These are phyloP conservation scores for Dysdera silvatica DNA, from an alignment of 1,140 invertebrate species.

Conservation along the genomic window DNA sequence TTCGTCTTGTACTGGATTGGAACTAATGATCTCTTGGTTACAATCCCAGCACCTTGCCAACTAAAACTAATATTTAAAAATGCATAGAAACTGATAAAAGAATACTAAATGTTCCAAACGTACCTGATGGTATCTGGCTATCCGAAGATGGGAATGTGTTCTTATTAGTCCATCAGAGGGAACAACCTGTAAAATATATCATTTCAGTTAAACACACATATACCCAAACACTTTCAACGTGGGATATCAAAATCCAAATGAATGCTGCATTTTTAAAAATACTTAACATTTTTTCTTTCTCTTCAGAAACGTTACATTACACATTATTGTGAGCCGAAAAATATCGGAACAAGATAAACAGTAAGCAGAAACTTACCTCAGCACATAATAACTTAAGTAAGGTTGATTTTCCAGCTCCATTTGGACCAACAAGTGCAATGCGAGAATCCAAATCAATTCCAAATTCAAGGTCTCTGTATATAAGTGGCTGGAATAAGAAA, in stretches of 20 bases:
- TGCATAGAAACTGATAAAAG: too few relatives aligned
- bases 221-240: background rate
- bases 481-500: conserved; percentile 64
- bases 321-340: too few relatives aligned
- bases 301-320: too few relatives aligned
- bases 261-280: background rate
- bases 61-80: too few relatives aligned
- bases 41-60: too few relatives aligned
- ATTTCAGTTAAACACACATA: background rate
- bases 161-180: conserved; percentile 94
- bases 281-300: too few relatives aligned
- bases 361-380: conserved; percentile 57
- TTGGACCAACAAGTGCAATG: conserved; percentile 94
- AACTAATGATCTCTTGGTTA: too few relatives aligned
- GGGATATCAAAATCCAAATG: background rate
- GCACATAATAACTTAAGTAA: conserved; percentile 90
- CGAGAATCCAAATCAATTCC: conserved; percentile 97
- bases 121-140: conserved; percentile 93
- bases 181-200: conserved; percentile 65
- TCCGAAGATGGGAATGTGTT: conserved; percentile 93
- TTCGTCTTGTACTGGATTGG: too few relatives aligned
- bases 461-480: conserved; percentile 97
- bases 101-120: too few relatives aligned
- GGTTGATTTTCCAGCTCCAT: conserved; percentile 97
- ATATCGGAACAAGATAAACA: too few relatives aligned